Conservation (phyloP, 1,140 invertebrate genomes). For the Hyphantria cunea region DNA sequence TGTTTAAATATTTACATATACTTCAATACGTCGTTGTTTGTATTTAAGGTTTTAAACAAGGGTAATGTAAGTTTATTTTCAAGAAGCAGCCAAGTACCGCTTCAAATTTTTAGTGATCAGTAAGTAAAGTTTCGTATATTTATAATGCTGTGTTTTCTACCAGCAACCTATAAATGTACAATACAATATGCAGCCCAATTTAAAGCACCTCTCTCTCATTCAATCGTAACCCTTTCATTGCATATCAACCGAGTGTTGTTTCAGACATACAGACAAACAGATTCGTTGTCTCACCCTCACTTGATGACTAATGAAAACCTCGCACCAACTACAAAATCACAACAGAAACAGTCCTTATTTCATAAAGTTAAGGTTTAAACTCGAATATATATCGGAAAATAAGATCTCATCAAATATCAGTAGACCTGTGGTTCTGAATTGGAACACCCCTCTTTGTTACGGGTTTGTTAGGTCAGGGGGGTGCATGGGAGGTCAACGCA, state of each 20-base stretch:
- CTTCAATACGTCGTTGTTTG: no score
- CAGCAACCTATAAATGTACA: no score
- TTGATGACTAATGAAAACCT: constrained; percentile 62
- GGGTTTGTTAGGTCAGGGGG: not conserved
- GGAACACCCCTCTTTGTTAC: constrained; percentile 7
- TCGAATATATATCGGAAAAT: constrained; percentile 1
- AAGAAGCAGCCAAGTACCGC: no score
- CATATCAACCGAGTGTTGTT: constrained; percentile 68
- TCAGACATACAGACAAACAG: constrained; percentile 66
- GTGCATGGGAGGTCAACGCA: constrained; percentile 35
- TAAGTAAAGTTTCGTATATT: no score
- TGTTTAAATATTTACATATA: not conserved
- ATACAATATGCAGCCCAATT: no score
- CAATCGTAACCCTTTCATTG: constrained; percentile 57
- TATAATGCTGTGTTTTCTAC: no score
- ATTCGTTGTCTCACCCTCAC: constrained; percentile 58
- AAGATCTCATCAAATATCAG: constrained; percentile 31
- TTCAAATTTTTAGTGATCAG: no score
- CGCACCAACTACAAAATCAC: constrained; percentile 6
- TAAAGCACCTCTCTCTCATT: constrained; percentile 31
- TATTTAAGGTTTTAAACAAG: no score
- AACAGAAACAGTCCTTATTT: constrained; percentile 17
- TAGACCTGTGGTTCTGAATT: constrained; percentile 35
- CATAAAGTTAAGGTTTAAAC: constrained; percentile 31
- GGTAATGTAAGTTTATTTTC: no score